These are phyloP conservation scores for Pocillopora verrucosa DNA, from an alignment of 64 coral and sea anemone species.

Conservation along the genomic window DNA sequence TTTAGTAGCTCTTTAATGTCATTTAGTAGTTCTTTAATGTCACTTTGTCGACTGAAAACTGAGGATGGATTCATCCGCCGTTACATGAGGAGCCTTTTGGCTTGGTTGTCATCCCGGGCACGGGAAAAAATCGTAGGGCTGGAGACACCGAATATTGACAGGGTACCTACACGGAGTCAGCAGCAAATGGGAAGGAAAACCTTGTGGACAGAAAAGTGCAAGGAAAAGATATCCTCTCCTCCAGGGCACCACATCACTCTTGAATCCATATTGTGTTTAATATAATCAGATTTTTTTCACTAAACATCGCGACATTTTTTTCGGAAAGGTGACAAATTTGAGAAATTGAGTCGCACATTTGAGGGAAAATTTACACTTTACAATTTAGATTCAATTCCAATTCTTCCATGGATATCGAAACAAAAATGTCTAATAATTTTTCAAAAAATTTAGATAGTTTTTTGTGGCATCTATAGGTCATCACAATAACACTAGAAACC, in stretches of 20 bases:
- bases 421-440: no score
- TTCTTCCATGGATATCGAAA: no score
- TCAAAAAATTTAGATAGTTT: no score
- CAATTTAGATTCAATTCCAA: no score
- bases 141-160: not conserved
- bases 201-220: not conserved
- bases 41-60: not conserved
- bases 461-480: no score
- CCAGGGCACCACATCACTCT: not conserved
- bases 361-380: no score
- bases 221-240: not conserved
- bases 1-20: not conserved
- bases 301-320: no score
- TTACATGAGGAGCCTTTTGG: not conserved
- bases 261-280: not conserved
- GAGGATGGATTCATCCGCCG: not conserved
- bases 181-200: not conserved
- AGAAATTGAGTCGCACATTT: no score
- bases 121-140: not conserved
- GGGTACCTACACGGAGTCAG: not conserved
- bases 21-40: not conserved
- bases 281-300: no score
- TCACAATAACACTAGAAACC: no score
- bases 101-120: not conserved
- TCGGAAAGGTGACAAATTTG: no score